phyloP scores from a whole-genome alignment of 35 echinoderm and acorn worm species.

The Holothuria glaberrima region DNA sequence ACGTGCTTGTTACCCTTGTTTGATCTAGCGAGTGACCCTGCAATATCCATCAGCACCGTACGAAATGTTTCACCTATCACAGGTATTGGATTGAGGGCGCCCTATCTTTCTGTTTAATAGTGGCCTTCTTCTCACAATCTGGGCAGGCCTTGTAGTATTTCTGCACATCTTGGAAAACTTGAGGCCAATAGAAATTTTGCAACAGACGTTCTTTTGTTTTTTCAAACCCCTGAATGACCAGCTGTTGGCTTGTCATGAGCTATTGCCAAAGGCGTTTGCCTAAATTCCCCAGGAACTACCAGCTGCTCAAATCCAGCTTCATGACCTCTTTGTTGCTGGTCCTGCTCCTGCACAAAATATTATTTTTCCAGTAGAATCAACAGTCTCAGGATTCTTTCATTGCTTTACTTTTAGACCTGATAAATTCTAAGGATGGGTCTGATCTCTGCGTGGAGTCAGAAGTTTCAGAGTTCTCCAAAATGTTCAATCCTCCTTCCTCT shows the following conservation, averaged over 20 bases:
- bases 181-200: conserved; percentile 52
- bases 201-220: conserved; percentile 50
- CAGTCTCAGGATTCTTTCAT: not conserved
- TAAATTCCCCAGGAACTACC: conserved; percentile 46
- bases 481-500: conserved; percentile 11
- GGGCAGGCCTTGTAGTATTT: conserved; percentile 35
- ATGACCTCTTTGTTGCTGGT: conserved; percentile 10
- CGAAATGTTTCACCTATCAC: conserved; percentile 28
- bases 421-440: conserved; percentile 25
- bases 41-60: conserved; percentile 24
- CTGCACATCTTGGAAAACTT: conserved; percentile 24
- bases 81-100: conserved; percentile 32
- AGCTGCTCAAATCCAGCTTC: conserved; percentile 29
- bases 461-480: conserved; percentile 6
- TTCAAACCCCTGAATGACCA: conserved; percentile 44
- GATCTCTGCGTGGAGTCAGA: not conserved
- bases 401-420: conserved; percentile 17
- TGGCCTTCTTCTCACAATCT: conserved; percentile 33
- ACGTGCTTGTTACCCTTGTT: conserved; percentile 40
- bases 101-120: not conserved
- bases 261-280: not conserved
- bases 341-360: conserved; percentile 19
- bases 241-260: conserved; percentile 39
- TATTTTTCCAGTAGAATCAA: conserved; percentile 25
- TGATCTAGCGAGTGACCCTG: conserved; percentile 20